Base-by-base conservation (phyloP, 2,797 vertebrate genomes). In the Apogon talboti region DNA sequence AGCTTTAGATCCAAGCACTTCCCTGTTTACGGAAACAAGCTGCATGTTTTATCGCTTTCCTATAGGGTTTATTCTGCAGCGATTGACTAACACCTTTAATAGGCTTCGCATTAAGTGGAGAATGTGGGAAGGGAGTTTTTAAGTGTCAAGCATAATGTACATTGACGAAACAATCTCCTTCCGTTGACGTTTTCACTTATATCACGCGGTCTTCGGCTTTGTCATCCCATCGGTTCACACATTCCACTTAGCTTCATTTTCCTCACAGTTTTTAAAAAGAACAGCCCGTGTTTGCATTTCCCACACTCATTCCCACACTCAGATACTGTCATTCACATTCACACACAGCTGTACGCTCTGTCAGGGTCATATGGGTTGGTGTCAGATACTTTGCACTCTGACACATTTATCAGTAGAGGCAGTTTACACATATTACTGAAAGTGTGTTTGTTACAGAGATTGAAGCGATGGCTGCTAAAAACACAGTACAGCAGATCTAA, bases 11-110 rank as follows among this genome's bases (percentile, higher is more conserved):
- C 6, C 33, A 71, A 40, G 59, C 48, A 62, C 83, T 85, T 87
- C 70, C 66, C 66, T 67, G 54, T 71, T 68, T 50, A 60, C 13
- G 12, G 74, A 85, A 82, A 54, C 35, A 15, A 45, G 64, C 12
- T 14, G 6, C 1, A 4, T 46, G 11, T 78, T 81, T 87, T 78
- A 71, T 80, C 71, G 66, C 59, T 75, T 79, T 85, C 66, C 57
- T 73, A 52, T 76, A 44, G 46, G 45, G 19, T 59, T 40, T 8
- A 59, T 70, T 15, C 33, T 49, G 41, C 30, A 50, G 45, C 57
- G 66, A 49, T 61, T 30, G 44, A 52, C 54, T 51, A 19, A 52
- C 60, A 67, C 41, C 18, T 50, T 21, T n/a, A 11, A 48, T 71
- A 2, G 30, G 15, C 62, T 66, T 53, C 14, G n/a, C 46, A 40